Conservation (phyloP, 1,140 invertebrate genomes). For the Saxidomus purpurata region DNA sequence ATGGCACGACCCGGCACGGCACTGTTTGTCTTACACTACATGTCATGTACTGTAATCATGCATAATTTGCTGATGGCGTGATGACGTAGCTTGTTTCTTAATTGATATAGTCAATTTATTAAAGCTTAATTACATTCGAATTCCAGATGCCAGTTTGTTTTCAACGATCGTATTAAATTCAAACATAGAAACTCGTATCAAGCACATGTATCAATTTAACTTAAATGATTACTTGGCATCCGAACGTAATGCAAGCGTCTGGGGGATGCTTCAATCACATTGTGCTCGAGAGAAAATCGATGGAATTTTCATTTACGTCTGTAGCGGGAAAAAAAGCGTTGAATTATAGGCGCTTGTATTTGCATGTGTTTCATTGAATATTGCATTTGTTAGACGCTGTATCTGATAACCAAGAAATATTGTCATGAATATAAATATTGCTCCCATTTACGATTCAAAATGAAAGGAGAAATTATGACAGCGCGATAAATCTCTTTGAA, state of each 20-base stretch:
- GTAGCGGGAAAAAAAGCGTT: neutral
- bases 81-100: no score
- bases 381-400: neutral
- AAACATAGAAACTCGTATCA: neutral
- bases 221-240: neutral
- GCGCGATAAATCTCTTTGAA: no score
- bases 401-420: neutral
- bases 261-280: neutral
- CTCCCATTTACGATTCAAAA: neutral
- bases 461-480: no score
- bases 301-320: neutral
- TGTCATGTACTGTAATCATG: no score
- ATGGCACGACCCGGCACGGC: no score
- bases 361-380: neutral
- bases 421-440: conserved; percentile 2
- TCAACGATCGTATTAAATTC: neutral
- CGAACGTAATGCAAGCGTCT: neutral
- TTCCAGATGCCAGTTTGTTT: neutral
- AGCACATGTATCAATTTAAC: neutral
- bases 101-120: neutral
- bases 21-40: no score
- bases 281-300: neutral
- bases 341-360: neutral
- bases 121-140: neutral
- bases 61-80: no score